Percentiles rank a stretch among this genome's conserved stretches.
These are phyloP conservation scores for Leucoraja erinaceus DNA, from an alignment of 2,113 vertebrate genomes.

Conservation along the genomic window DNA sequence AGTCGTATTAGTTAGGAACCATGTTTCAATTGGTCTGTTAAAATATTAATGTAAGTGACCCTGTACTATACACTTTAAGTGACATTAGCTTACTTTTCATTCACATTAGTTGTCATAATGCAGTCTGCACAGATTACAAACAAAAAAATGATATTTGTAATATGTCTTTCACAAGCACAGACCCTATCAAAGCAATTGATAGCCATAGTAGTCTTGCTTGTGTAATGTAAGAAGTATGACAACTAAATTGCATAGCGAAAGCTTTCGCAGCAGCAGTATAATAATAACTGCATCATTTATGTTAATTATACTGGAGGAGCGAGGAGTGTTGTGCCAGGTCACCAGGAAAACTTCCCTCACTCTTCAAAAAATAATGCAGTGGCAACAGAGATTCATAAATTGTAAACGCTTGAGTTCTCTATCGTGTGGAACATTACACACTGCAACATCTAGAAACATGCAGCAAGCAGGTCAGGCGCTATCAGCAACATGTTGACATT, in stretches of 20 bases:
- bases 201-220: not conserved
- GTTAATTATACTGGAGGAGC: not conserved
- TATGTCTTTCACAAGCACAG: not conserved
- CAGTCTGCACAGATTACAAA: not conserved
- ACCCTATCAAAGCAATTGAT: not conserved
- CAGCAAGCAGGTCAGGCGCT: not conserved
- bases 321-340: not conserved
- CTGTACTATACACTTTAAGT: not conserved
- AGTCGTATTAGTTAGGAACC: not conserved
- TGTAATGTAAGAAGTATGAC: not conserved
- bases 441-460: not conserved
- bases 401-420: not conserved
- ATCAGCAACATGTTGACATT: not conserved
- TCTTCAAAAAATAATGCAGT: not conserved
- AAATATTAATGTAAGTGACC: not conserved
- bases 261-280: not conserved
- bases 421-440: not conserved
- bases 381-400: not conserved
- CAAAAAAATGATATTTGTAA: not conserved
- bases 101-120: not conserved
- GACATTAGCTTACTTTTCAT: not conserved
- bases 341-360: not conserved
- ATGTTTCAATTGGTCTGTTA: not conserved
- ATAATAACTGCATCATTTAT: not conserved
- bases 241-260: not conserved